Evolutionary conservation across 2,797 vertebrate genomes (phyloP).

Genomic region (Rhadinocentrus ornatus): DNA sequence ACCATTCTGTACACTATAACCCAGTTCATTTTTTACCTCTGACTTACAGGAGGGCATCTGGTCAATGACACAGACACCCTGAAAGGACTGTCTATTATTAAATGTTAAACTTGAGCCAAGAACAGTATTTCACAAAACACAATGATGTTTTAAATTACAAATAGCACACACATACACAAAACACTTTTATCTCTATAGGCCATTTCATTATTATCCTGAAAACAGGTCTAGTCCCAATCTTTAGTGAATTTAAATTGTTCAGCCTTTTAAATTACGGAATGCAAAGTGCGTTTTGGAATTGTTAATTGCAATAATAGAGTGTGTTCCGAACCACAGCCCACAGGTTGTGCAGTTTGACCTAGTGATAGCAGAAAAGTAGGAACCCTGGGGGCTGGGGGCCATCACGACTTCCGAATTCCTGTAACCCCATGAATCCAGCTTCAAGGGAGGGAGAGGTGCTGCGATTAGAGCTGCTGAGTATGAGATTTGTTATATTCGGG

Average conservation of each 20-base stretch:
- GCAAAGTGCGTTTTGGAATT: constrained; percentile 4
- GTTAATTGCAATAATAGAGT: neutral
- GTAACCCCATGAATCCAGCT: constrained; percentile 70
- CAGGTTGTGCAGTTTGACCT: constrained; percentile 2
- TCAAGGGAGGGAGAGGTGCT: constrained; percentile 53
- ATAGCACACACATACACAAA: too few species aligned
- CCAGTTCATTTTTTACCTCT: neutral
- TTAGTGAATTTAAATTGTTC: neutral
- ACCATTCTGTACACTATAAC: neutral
- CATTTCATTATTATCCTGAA: neutral
- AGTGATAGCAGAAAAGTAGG: constrained; percentile 46
- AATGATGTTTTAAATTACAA: neutral
- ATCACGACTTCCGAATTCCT: constrained; percentile 84
- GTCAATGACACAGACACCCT: neutral
- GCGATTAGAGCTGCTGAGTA: constrained; percentile 27
- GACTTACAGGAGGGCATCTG: neutral
- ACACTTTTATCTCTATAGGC: neutral
- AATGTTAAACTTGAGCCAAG: neutral
- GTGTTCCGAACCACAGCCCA: neutral
- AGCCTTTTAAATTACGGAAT: neutral
- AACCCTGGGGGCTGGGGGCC: constrained; percentile 53
- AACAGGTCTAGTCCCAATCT: neutral
- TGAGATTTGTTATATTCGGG: constrained; percentile 1
- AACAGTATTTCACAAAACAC: neutral
- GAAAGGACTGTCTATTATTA: neutral